Conservation (phyloP, 2,113 vertebrate species). For the Ptychochromis oligacanthus region DNA sequence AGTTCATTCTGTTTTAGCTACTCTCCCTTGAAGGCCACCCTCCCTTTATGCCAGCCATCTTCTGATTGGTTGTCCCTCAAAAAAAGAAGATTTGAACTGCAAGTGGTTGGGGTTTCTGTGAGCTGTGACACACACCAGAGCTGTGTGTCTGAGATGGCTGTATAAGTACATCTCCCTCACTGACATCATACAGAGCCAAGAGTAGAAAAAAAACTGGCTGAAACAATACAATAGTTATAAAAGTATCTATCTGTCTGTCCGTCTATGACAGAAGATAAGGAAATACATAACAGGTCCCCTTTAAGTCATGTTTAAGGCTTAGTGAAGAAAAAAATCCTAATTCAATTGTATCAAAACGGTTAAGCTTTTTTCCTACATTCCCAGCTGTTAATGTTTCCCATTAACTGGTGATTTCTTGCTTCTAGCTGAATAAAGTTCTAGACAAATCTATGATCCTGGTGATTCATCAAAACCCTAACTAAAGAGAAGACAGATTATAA, state of each 20-base stretch:
- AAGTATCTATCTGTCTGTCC: neutral
- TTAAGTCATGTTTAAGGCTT: too few species aligned
- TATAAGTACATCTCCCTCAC: neutral
- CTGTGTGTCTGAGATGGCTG: too few species aligned
- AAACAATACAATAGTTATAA: neutral
- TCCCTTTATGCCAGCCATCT: neutral
- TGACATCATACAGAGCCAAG: neutral
- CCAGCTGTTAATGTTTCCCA: neutral
- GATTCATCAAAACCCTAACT: neutral
- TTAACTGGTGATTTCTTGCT: neutral
- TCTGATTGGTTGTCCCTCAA: neutral
- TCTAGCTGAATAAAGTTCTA: neutral
- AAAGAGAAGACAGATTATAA: neutral
- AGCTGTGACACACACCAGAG: neutral
- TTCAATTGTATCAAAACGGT: too few species aligned
- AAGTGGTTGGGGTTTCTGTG: neutral
- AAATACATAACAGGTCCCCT: rapidly evolving
- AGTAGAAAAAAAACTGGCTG: neutral
- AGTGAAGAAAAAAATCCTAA: too few species aligned
- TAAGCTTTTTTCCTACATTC: neutral
- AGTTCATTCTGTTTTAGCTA: neutral
- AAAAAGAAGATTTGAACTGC: neutral
- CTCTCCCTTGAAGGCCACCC: neutral
- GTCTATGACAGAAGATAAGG: neutral
- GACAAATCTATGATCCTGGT: neutral